A percentile compares a stretch with the other conserved stretches of the same genome.
Evolutionary conservation across 2,888 invertebrate genomes (phyloP).

Genomic region (Parnassius apollo): DNA sequence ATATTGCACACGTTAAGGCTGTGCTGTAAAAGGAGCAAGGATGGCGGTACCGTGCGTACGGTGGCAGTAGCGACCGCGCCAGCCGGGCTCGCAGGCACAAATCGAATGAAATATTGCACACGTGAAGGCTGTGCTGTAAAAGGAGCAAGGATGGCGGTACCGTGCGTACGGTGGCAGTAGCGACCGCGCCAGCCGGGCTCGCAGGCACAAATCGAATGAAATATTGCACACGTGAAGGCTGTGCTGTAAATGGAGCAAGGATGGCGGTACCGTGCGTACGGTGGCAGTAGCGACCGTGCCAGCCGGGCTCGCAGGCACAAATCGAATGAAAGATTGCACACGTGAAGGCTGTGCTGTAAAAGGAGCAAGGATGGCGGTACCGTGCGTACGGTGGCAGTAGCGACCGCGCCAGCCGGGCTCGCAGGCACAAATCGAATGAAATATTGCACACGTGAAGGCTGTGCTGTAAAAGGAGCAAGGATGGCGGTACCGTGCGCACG

Average conservation of each 20-base stretch:
- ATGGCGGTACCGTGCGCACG: no score
- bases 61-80: slow-evolving; percentile 51
- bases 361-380: slow-evolving; percentile 76
- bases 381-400: no score
- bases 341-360: slow-evolving; percentile 58
- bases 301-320: slow-evolving; percentile 91
- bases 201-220: slow-evolving; percentile 82
- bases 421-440: slow-evolving; percentile 82
- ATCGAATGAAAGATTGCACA: background rate
- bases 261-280: slow-evolving; percentile 70
- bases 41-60: no score
- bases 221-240: background rate
- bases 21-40: slow-evolving; percentile 81
- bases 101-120: background rate
- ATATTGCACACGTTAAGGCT: background rate
- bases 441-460: background rate
- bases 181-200: slow-evolving; percentile 85
- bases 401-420: slow-evolving; percentile 85
- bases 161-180: no score
- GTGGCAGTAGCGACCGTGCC: slow-evolving; percentile 51
- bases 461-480: slow-evolving; percentile 81
- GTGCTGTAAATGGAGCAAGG: slow-evolving; percentile 81
- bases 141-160: slow-evolving; percentile 76
- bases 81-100: slow-evolving; percentile 91
- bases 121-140: slow-evolving; percentile 58